Conservation (phyloP, 2,888 invertebrate genomes). For the Vandiemenella viatica region DNA sequence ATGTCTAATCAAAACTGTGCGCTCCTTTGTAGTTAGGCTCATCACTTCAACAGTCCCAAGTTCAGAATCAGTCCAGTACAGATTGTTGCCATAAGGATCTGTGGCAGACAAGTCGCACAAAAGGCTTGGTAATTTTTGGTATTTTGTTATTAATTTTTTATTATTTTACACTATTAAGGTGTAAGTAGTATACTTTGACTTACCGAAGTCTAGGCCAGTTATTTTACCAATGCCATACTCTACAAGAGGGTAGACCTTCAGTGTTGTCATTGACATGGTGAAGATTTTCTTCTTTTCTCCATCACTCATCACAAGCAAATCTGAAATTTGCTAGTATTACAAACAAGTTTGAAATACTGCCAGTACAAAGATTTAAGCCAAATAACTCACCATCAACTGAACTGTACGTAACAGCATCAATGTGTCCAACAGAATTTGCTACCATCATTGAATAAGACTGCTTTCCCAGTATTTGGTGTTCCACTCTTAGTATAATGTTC, state of each 20-base stretch:
- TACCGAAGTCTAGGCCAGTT: constrained; percentile 42
- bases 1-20: constrained; percentile 43
- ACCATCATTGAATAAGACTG: constrained; percentile 34
- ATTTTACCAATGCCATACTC: constrained; percentile 33
- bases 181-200: constrained; percentile 13
- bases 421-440: constrained; percentile 23
- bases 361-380: not conserved
- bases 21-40: constrained; percentile 40
- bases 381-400: constrained; percentile 31
- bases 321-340: constrained; percentile 10
- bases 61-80: constrained; percentile 56
- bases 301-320: constrained; percentile 33
- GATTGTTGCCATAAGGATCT: constrained; percentile 55
- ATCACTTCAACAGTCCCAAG: constrained; percentile 48
- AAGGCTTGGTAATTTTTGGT: too few species aligned
- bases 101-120: too few species aligned
- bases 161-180: not conserved
- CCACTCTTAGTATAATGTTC: constrained; percentile 40
- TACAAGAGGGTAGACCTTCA: constrained; percentile 24
- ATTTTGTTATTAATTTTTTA: not conserved
- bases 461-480: constrained; percentile 50
- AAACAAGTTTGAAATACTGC: not conserved
- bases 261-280: constrained; percentile 25
- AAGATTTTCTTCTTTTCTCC: constrained; percentile 31
- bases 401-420: constrained; percentile 54